Evolutionary conservation across 2,113 vertebrate genomes (phyloP), one percentile per base, ranked within the genome.

Genomic region (Erythrocebus patas): DNA sequence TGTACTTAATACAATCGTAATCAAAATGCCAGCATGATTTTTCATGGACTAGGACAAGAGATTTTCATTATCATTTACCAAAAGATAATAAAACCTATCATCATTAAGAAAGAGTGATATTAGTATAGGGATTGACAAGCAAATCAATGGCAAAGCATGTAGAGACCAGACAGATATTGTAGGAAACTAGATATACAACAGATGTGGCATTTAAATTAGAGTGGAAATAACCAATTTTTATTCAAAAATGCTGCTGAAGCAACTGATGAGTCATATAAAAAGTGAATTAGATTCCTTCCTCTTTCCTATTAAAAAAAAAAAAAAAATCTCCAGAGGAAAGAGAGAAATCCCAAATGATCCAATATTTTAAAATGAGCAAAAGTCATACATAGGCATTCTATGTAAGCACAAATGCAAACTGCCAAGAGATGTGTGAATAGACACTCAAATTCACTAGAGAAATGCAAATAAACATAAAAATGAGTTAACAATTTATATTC

Each of bases 21-120:
- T 81, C 55, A 96, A 95, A 97, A 97, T 87, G 80, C 75, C 68
- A 82, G 50, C 59, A 92, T 12, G 27, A 91, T 85, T 93, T 93
- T 90, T 96, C 87, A 87, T 40, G 22, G 43, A 96, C 12, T 30
- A 40, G 72, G 83, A 87, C n/a, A 86, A 85, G 50, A 17, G 17
- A 95, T 73, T 95, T 96, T 80, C 68, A 92, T 87, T 87, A 86
- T 45, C 40, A 96, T 73, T 80, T 89, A 76, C 12, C 32, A 87
- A 86, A 93, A 72, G 50, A 79, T 59, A 95, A 78, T 87, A 76
- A 92, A 78, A 87, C 85, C 50, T 59, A 23, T 32, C 76, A 83
- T 92, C 94, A 95, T 90, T 89, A 55, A 96, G 68, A 92, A 35
- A 92, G 52, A 89, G 82, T 80, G 14, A 8, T 55, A 95, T 43